A percentile compares a stretch with the other conserved stretches of the same genome.
phyloP scores from a whole-genome alignment of 2,888 invertebrate species.

The Dolomedes plantarius region DNA sequence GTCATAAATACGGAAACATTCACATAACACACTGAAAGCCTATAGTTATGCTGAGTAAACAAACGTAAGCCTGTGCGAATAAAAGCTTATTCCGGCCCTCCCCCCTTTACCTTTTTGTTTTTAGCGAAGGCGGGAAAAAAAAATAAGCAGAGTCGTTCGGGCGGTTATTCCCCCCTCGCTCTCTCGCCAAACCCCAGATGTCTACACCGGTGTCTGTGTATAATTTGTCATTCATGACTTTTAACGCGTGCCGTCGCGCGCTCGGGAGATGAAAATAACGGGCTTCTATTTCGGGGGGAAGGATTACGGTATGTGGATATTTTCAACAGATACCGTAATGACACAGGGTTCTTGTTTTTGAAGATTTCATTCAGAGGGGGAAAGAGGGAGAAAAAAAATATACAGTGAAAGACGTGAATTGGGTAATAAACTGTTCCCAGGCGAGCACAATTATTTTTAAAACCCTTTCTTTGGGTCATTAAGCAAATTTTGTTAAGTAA shows the following conservation, averaged over 20 bases:
- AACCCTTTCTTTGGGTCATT: too few relatives aligned
- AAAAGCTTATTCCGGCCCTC: not conserved
- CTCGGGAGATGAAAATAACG: not conserved
- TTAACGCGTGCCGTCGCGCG: not conserved
- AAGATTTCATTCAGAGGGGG: too few relatives aligned
- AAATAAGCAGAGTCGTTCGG: not conserved
- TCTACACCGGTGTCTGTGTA: not conserved
- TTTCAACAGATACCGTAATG: not conserved
- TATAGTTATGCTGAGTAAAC: not conserved
- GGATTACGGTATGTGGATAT: not conserved
- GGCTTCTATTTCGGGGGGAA: not conserved
- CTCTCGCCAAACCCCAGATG: not conserved
- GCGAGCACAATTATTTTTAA: too few relatives aligned
- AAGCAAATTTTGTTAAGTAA: too few relatives aligned
- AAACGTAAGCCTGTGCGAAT: not conserved
- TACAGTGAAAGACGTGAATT: too few relatives aligned
- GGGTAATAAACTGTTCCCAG: too few relatives aligned
- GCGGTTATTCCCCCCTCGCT: not conserved
- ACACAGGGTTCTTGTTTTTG: too few relatives aligned
- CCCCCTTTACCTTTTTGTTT: too few relatives aligned
- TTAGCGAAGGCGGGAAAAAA: too few relatives aligned
- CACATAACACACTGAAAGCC: too few relatives aligned
- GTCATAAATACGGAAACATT: too few relatives aligned
- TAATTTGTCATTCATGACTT: slow-evolving; percentile 8
- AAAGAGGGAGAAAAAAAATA: too few relatives aligned